Base-by-base conservation (phyloP, 1,140 invertebrate species). In the Nilaparvata lugens region DNA sequence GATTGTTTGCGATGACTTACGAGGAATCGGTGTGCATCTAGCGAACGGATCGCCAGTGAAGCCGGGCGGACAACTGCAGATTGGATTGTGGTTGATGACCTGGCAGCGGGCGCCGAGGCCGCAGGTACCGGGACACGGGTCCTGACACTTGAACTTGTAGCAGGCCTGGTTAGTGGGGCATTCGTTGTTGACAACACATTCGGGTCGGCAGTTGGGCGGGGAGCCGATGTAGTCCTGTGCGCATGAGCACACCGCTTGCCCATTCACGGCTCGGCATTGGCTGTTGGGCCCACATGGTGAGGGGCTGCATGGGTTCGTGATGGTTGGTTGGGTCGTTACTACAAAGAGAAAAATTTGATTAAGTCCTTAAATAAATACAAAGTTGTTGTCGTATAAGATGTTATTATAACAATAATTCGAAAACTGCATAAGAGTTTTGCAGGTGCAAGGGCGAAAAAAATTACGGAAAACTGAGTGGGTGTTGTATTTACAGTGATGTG, bases 41-140 rank as follows among this genome's bases (percentile, higher is more conserved):
- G 79, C 80, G 71, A 88, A 88, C 60, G 87, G 87, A 80, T 91
- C 86, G 28, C 87, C 87, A 43, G 80, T 83, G 73, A 83, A 88
- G 56, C 85, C 86, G 63, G 77, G 75, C 18, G 81, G 73, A 72
- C 88, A 91, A 58, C 79, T 79, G 72, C 89, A 92, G 64, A 85
- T 78, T 45, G 89, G 84, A 69, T 83, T 83, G 72, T 90, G 87
- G 68, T 84, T 85, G 66, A 86, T 78, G 63, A 88, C 86, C 35
- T 79, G 78, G 70, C 87, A 90, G 63, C 81, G 77, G 1, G 86
- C 88, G 71, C 88, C 85, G 21, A 77, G 72, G 18, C 86, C 87
- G 69, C 88, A 90, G n/a, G 83, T 80, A 52, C 82, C 82, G 13
- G 80, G 75, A 69, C 89, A 91, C 53, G 88, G 88, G 76, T 90